Evolutionary conservation across 1,140 invertebrate genomes (phyloP).

Genomic region (Hormaphis cornu): DNA sequence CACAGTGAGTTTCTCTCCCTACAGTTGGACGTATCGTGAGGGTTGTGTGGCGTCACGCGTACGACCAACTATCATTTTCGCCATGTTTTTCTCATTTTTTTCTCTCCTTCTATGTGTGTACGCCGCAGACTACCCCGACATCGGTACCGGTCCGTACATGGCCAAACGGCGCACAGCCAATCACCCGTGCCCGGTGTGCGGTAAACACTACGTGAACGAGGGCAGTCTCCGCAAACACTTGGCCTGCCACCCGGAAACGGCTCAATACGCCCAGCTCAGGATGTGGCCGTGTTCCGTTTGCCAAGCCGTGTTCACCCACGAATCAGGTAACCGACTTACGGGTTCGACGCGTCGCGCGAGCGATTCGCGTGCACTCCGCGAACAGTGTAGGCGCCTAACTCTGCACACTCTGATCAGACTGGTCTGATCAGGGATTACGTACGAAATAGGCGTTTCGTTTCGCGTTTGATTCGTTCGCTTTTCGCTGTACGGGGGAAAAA

Average conservation of each 20-base stretch:
- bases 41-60: too few relatives aligned
- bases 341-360: too few relatives aligned
- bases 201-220: constrained; percentile 90
- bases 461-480: too few relatives aligned
- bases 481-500: too few relatives aligned
- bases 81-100: too few relatives aligned
- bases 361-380: too few relatives aligned
- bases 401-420: too few relatives aligned
- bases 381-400: too few relatives aligned
- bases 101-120: neutral
- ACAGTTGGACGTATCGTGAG: too few relatives aligned
- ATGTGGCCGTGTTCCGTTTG: constrained; percentile 93
- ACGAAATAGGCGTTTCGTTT: too few relatives aligned
- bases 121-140: constrained; percentile 1
- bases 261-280: constrained; percentile 71
- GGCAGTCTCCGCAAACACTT: constrained; percentile 84
- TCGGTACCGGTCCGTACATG: constrained; percentile 50
- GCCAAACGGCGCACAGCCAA: constrained; percentile 85
- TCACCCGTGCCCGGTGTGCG: constrained; percentile 87
- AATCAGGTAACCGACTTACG: constrained; percentile 65
- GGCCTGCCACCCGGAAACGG: constrained; percentile 82
- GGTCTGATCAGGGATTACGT: too few relatives aligned
- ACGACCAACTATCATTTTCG: too few relatives aligned
- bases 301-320: constrained; percentile 86
- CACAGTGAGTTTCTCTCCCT: constrained; percentile 5